Base-by-base conservation (phyloP, 2,797 vertebrate species). In the Malurus leucopterus region DNA sequence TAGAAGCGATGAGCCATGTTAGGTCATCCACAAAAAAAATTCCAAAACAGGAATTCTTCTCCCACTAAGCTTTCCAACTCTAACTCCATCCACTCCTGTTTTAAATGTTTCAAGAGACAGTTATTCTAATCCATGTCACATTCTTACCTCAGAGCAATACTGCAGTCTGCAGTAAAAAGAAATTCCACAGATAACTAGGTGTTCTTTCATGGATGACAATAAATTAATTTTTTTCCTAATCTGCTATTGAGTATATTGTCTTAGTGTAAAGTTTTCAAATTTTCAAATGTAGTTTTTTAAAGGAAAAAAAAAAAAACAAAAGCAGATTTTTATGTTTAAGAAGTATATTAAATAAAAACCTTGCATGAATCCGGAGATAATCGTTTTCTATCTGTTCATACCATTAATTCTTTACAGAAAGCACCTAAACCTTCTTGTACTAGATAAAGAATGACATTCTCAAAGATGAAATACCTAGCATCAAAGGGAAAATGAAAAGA, bases 351-450 rank as follows among this genome's bases (percentile, higher is more conserved):
- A 50, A 64, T 61, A 43, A 86, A 84, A 69, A 29, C 1, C 2
- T 43, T 69, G 9, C 1, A 7, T 27, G 13, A 77, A 67, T 79
- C 34, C 61, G 10, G 7, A 73, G 8, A 7, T 23, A 67, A 53
- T 34, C 7, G 5, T 9, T 2, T 73, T 92, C 80, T 83, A 3
- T 41, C 22, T 43, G 2, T 53, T 89, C 13, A 36, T 64, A 15
- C 12, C 26, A 44, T 36, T 82, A 63, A 24, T 58, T 77, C 21
- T 61, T 68, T 57, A 49, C 15, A 38, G 38, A 76, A 65, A 76
- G 0, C 5, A 46, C 2, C 3, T 57, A 44, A 77, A 26, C 0
- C 0, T 72, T 54, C 14, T 71, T 29, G 3, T 53, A 24, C 26
- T 38, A 29, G 38, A 57, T n/a, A 83, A 87, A 58, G 57, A 77